These are phyloP conservation scores for Gymnosoma rotundatum DNA, from an alignment of 2,888 invertebrate species.

Conservation along the genomic window DNA sequence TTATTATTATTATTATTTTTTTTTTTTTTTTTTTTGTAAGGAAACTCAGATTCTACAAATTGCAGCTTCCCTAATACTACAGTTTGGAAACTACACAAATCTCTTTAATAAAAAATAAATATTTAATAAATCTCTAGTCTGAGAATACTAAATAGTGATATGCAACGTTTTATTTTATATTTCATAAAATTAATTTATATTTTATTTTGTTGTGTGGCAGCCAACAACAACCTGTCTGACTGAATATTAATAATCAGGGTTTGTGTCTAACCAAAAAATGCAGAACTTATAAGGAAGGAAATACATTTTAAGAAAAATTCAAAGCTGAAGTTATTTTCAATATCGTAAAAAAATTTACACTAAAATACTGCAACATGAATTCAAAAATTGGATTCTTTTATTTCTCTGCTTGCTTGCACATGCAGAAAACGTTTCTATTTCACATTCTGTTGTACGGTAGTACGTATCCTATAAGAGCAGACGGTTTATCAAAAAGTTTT, in stretches of 20 bases:
- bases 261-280: no score
- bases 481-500: conserved; percentile 42
- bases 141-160: neutral
- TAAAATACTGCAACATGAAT: no score
- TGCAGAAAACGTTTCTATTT: neutral
- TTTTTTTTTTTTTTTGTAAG: no score
- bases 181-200: conserved; percentile 24
- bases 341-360: no score
- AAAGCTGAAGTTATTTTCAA: no score
- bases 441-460: conserved; percentile 6
- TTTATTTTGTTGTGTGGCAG: conserved; percentile 14
- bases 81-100: no score
- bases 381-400: conserved; percentile 13
- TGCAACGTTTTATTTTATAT: conserved; percentile 8
- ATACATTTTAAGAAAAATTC: neutral
- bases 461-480: conserved; percentile 25
- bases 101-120: no score
- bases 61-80: no score
- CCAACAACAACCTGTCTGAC: neutral
- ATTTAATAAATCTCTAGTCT: no score
- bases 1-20: no score
- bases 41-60: no score
- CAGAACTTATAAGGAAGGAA: neutral
- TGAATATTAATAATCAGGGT: no score
- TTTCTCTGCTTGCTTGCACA: conserved; percentile 10